Percentiles rank a stretch among this genome's conserved stretches.
These are phyloP conservation scores for Drosophila tanythrix DNA, from an alignment of 2,888 invertebrate genomes.

Conservation along the genomic window DNA sequence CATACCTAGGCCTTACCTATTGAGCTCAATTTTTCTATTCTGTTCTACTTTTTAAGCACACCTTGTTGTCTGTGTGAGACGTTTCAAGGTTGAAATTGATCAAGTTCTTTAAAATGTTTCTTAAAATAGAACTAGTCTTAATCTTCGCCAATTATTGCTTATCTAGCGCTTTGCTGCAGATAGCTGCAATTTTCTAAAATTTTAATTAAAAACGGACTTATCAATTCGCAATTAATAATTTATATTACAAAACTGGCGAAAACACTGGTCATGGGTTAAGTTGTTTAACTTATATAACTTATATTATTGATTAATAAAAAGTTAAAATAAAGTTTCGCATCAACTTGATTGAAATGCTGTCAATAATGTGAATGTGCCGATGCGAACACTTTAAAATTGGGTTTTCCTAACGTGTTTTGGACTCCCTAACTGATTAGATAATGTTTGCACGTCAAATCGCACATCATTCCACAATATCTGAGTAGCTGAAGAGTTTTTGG, in stretches of 20 bases:
- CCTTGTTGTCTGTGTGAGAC: slow-evolving; percentile 14
- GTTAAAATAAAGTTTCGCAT: not conserved
- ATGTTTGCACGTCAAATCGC: slow-evolving; percentile 5
- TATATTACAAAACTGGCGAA: not conserved
- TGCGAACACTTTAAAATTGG: not conserved
- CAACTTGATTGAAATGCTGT: not conserved
- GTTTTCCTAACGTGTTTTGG: slow-evolving; percentile 24
- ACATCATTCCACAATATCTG: slow-evolving; percentile 19
- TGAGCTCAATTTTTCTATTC: not conserved
- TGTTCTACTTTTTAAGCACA: slow-evolving; percentile 1
- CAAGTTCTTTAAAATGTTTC: not conserved
- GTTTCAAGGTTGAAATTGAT: not conserved
- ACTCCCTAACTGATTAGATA: slow-evolving; percentile 46
- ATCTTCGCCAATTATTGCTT: slow-evolving; percentile 13
- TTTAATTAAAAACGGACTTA: slow-evolving; percentile 45
- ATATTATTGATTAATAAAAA: not conserved
- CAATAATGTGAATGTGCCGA: slow-evolving; percentile 35
- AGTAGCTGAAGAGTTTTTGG: slow-evolving; percentile 17
- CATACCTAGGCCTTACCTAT: slow-evolving; percentile 19
- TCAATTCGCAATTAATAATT: slow-evolving; percentile 9
- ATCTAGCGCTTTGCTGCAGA: slow-evolving; percentile 5
- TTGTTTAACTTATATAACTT: not conserved
- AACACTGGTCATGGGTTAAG: not conserved
- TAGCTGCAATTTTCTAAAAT: not conserved
- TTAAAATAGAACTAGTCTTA: not conserved